These are phyloP conservation scores for Quiscalus mexicanus DNA, from an alignment of 2,113 vertebrate genomes.

Conservation along the genomic window DNA sequence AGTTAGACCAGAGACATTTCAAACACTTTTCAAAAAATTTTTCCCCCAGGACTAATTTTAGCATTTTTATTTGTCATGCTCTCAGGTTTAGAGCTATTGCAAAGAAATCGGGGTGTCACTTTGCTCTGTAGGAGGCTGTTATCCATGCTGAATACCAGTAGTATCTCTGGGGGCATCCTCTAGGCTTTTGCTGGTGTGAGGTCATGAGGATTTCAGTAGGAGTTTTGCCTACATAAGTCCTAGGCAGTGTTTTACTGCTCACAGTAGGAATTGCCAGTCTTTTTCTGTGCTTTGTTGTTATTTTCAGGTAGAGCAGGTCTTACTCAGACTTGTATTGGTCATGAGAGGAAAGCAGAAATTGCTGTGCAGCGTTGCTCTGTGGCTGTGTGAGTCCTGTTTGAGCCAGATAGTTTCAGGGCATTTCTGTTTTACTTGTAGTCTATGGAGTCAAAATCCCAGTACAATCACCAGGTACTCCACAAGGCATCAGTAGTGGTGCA, in stretches of 20 bases:
- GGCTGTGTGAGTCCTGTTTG: slow-evolving; percentile 12
- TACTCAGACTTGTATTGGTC: neutral
- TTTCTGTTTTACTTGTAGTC: slow-evolving; percentile 7
- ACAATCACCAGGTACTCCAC: neutral
- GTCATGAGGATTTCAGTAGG: neutral
- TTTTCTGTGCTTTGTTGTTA: neutral
- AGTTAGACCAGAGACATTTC: slow-evolving; percentile 26
- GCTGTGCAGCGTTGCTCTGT: neutral
- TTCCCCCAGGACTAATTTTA: neutral
- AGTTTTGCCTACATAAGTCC: neutral
- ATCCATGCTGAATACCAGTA: neutral
- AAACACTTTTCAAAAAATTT: neutral
- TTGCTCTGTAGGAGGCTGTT: slow-evolving; percentile 9
- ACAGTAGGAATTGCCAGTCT: neutral
- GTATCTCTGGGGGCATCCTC: neutral
- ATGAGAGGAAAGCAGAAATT: neutral
- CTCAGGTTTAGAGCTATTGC: slow-evolving; percentile 25
- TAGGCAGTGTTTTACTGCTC: slow-evolving; percentile 6
- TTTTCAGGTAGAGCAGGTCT: slow-evolving; percentile 14
- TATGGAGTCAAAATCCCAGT: slow-evolving; percentile 16
- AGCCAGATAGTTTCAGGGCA: neutral
- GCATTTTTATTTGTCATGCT: slow-evolving; percentile 10
- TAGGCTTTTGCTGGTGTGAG: neutral
- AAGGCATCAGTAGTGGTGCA: neutral
- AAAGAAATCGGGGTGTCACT: neutral